Base-by-base conservation (phyloP, 2,888 invertebrate genomes). In the Leptinotarsa haldemani region DNA sequence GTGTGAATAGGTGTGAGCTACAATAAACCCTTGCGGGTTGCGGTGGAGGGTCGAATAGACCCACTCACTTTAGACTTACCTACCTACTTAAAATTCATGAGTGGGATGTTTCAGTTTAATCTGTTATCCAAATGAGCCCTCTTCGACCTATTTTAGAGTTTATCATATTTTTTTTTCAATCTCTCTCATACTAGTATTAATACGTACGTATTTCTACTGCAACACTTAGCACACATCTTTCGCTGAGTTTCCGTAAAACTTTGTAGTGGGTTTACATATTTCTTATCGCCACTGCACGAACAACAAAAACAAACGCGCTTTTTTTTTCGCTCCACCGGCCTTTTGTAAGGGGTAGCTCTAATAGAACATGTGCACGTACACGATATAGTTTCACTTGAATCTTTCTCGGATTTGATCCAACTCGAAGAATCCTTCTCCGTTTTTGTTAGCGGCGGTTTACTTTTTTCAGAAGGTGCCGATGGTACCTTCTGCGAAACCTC, bases 331-430 rank as follows among this genome's bases (percentile, higher is more conserved):
- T 53, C 46, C 20, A 20, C 40, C 40, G 40, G 40, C 40, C 40
- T 40, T 40, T 40, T 40, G 40, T 40, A 40, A 40, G 40, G 40
- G 9, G 40, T 40, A 9, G 46, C 22, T 20, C 50, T 30, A 15
- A 67, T 12, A 72, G 61, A 61, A n/a, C 63, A 64, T 30, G 67
- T 68, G 18, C 63, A 72, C 9, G 61, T 68, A 30, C 63, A 72
- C 16, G 67, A 67, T 18, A 67, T 20, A 40, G 22, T 67, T 16
- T 20, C 67, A 30, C 40, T 18, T 5, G 48, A 13, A 18, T 67
- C 66, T 48, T 40, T 63, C 18, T 68, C 67, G 15, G 63, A 63
- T 25, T 72, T 72, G 9, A 63, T 68, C 9, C 52, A 67, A 18
- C 67, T 72, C 3, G 67, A 47, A 1, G 71, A 66, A 3, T 53